A percentile compares a stretch with the other conserved stretches of the same genome.
These are phyloP conservation scores for Penaeus indicus DNA, from an alignment of 1,140 invertebrate species.

Conservation along the genomic window DNA sequence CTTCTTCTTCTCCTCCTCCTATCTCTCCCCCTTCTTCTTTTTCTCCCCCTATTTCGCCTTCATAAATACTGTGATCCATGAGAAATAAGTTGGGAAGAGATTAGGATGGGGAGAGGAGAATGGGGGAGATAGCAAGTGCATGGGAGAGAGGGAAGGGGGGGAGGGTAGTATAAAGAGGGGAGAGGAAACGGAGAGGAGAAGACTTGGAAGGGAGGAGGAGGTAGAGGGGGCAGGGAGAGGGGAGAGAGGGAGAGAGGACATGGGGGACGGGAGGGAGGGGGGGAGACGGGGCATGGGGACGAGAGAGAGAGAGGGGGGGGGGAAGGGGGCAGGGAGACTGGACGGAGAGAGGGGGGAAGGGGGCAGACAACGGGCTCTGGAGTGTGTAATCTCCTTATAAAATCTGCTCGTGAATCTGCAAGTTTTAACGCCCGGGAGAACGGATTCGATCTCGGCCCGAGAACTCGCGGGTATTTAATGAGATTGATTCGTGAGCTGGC, in stretches of 20 bases:
- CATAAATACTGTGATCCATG: background rate
- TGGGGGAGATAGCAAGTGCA: background rate
- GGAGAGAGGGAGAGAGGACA: background rate
- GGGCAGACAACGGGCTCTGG: constrained; percentile 18
- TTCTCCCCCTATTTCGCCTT: constrained; percentile 3
- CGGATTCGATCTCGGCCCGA: too few species aligned
- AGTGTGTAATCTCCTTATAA: background rate
- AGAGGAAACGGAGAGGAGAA: constrained; percentile 21
- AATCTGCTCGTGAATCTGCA: too few species aligned
- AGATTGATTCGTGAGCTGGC: too few species aligned
- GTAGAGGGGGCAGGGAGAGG: background rate
- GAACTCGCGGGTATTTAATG: too few species aligned
- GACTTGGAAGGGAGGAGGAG: constrained; percentile 9
- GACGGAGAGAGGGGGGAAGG: background rate
- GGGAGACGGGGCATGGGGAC: background rate
- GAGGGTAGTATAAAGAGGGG: background rate
- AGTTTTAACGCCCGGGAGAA: too few species aligned
- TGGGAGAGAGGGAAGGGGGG: background rate
- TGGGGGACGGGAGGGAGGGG: constrained; percentile 4
- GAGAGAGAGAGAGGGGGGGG: background rate
- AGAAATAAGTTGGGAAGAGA: background rate
- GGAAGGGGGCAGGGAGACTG: background rate
- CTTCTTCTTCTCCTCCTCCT: constrained; percentile 7
- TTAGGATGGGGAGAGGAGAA: background rate
- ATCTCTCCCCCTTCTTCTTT: constrained; percentile 21